phyloP scores from a whole-genome alignment of 30 jellyfish, hydroid and myxozoan species.

The Clytia hemisphaerica region DNA sequence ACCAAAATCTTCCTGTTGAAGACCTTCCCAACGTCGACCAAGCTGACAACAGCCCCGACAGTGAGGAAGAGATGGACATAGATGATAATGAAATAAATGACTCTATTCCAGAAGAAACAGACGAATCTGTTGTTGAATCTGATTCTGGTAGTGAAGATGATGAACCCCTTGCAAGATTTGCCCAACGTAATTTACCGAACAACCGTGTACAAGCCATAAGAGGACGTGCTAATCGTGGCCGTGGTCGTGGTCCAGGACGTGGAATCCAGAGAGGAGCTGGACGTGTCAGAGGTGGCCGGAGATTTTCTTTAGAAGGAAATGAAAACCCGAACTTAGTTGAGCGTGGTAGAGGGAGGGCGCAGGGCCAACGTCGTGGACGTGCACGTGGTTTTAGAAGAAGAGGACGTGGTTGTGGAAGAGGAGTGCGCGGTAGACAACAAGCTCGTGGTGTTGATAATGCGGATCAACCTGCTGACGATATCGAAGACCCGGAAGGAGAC shows the following conservation, averaged over 20 bases:
- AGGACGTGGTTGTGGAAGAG: too few relatives aligned
- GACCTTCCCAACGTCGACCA: constrained; percentile 2
- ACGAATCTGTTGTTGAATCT: not conserved
- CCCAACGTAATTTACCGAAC: constrained; percentile 4
- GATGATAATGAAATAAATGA: not conserved
- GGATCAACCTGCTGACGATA: constrained; percentile 1
- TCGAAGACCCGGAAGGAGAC: too few relatives aligned
- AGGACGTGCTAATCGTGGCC: not conserved
- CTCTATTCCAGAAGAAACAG: constrained; percentile 1
- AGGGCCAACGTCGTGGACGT: not conserved
- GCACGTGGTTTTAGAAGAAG: too few relatives aligned
- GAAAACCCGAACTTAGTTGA: not conserved
- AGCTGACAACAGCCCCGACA: constrained; percentile 3
- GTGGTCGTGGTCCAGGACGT: constrained; percentile 8
- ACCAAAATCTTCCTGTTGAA: not conserved
- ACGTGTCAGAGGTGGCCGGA: constrained; percentile 8
- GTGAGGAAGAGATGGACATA: constrained; percentile 6
- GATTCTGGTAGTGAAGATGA: not conserved
- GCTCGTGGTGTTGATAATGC: constrained; percentile 1
- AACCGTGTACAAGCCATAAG: constrained; percentile 1
- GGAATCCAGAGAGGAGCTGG: constrained; percentile 7
- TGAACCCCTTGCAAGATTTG: constrained; percentile 4
- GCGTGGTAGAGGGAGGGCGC: constrained; percentile 6
- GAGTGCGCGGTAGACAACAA: constrained; percentile 1
- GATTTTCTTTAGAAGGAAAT: too few relatives aligned